Percentiles rank a stretch among this genome's conserved stretches.
Evolutionary conservation across 1,140 invertebrate genomes (phyloP).

Genomic region (Anastatus disparis): DNA sequence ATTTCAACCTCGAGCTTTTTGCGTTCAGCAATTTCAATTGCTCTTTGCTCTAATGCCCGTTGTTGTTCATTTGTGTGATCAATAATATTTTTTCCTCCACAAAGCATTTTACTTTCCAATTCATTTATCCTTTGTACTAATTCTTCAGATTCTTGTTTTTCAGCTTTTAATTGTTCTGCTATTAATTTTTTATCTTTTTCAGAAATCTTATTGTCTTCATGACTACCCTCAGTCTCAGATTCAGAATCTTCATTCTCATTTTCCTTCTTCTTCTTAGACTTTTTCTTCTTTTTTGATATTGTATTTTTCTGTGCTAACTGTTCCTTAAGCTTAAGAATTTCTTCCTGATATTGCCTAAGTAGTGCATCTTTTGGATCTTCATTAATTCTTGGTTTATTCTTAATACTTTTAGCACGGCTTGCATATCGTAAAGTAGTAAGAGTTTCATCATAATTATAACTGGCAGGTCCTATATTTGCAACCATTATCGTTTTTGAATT

Average conservation of each 20-base stretch:
- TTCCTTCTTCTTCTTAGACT: constrained; percentile 62
- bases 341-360: constrained; percentile 93
- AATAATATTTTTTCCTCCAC: constrained; percentile 97
- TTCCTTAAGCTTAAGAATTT: constrained; percentile 92
- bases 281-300: constrained; percentile 69
- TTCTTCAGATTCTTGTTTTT: constrained; percentile 77
- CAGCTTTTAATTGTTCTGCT: constrained; percentile 70
- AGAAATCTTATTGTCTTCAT: constrained; percentile 65
- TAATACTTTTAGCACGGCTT: constrained; percentile 96
- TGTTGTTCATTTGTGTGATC: constrained; percentile 98
- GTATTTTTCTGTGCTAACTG: constrained; percentile 78
- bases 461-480: constrained; percentile 95
- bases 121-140: constrained; percentile 86
- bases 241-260: constrained; percentile 63
- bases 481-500: constrained; percentile 98
- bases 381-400: constrained; percentile 96
- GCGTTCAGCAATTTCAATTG: constrained; percentile 86
- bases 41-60: constrained; percentile 88
- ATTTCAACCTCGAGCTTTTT: constrained; percentile 86
- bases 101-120: constrained; percentile 94
- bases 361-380: constrained; percentile 98
- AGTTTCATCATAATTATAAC: constrained; percentile 97
- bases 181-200: constrained; percentile 74
- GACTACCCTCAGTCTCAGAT: constrained; percentile 62
- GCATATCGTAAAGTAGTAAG: constrained; percentile 97